Base-by-base conservation (phyloP, 2,113 vertebrate genomes). In the Ramphastos sulfuratus region DNA sequence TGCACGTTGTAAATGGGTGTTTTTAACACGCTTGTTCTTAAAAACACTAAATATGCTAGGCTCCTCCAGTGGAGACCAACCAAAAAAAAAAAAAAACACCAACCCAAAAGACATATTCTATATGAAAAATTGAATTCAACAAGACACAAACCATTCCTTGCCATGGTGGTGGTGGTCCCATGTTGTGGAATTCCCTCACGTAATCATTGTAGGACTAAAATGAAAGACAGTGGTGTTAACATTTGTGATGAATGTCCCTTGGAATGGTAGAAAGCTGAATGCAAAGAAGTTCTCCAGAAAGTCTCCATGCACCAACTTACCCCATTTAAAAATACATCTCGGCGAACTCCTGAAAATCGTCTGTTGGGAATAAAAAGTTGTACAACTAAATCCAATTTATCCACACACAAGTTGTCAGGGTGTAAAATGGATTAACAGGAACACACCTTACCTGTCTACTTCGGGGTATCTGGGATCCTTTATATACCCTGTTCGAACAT, bases 201-300 rank as follows among this genome's bases (percentile, higher is more conserved):
- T 99, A 99, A 98, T 99, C 99, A 87, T 99, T 99, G 96, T 99
- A 99, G 74, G 99, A 99, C 99, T 99, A 98, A 94, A 98, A 97
- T 85, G 77, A 97, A 95, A 96, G 94, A 97, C 79, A 95, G 94
- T 19, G 90, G 92, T 67, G 56, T 97, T 87, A 97, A 95, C 77
- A 94, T 75, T 75, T 42, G n/a, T 91, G 56, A 89, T 73, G 46
- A 69, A 48, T 16, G 58, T 56, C 78, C 81, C 84, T 58, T 56
- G 25, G 71, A 91, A 90, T 59, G 6, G 66, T 82, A 64, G 67
- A 87, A 87, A 85, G 58, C 63, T 87, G 88, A 90, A 91, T 59
- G 56, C 31, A 95, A 93, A 15, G 23, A 52, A 72, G 6, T 15
- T 73, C 27, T 71, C 59, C 66, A 12, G 50, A 88, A 70, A 70